A percentile compares a stretch with the other conserved stretches of the same genome.
These are phyloP conservation scores for Allobates femoralis DNA, from an alignment of 2,797 vertebrate genomes.

Conservation along the genomic window DNA sequence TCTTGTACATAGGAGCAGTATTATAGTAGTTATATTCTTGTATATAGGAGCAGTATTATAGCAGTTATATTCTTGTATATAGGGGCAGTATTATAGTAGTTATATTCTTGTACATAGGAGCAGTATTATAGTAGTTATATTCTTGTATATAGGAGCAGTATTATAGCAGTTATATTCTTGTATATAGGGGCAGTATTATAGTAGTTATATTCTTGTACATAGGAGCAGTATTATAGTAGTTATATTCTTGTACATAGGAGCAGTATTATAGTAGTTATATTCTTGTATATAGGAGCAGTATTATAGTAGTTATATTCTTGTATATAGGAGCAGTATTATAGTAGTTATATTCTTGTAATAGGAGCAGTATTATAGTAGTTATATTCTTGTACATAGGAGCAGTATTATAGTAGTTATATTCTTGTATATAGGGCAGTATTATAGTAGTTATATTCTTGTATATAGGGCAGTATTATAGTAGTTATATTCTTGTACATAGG, in stretches of 20 bases:
- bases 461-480: not conserved
- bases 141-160: not conserved
- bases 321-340: conserved; percentile 2
- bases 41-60: not conserved
- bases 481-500: not conserved
- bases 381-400: not conserved
- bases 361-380: not conserved
- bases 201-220: not conserved
- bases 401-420: not conserved
- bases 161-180: conserved; percentile 1
- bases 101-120: not conserved
- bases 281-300: not conserved
- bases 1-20: not conserved
- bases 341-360: conserved; percentile 1
- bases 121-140: conserved; percentile 8
- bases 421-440: not conserved
- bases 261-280: not conserved
- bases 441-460: not conserved
- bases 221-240: not conserved
- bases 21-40: not conserved
- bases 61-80: not conserved
- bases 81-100: conserved; percentile 8
- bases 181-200: not conserved
- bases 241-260: not conserved
- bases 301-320: conserved; percentile 13